Conservation (phyloP, 2,888 invertebrate genomes). For the Arctia plantaginis region DNA sequence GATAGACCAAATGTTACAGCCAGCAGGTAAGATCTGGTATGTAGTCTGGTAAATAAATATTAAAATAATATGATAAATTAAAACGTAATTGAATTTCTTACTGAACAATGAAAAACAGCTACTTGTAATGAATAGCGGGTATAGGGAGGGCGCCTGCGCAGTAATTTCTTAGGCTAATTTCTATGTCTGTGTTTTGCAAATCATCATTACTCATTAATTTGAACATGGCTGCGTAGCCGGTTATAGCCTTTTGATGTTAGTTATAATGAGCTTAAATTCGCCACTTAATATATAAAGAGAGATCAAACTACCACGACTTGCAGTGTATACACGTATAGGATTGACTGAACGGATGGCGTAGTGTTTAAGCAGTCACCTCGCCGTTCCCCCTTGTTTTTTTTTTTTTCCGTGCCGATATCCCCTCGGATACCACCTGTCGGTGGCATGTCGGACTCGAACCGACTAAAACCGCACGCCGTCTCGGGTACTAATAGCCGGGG, state of each 20-base stretch:
- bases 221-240: conserved; percentile 50
- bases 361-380: not conserved
- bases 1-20: too few relatives aligned
- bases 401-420: too few relatives aligned
- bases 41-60: too few relatives aligned
- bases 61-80: not conserved
- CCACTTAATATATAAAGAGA: not conserved
- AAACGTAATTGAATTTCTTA: not conserved
- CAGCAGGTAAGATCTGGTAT: too few relatives aligned
- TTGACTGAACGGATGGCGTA: not conserved
- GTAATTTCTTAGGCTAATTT: conserved; percentile 66
- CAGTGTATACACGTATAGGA: not conserved
- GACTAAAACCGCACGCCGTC: too few relatives aligned
- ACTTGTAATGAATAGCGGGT: conserved; percentile 30
- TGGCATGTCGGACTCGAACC: too few relatives aligned
- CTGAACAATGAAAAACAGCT: conserved; percentile 31
- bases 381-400: too few relatives aligned
- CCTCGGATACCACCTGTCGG: too few relatives aligned
- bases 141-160: conserved; percentile 55
- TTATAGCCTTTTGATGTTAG: not conserved
- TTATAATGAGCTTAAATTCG: not conserved
- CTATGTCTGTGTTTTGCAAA: conserved; percentile 77
- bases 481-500: too few relatives aligned
- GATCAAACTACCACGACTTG: not conserved
- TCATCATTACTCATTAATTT: conserved; percentile 80